These are phyloP conservation scores for Platycheirus rosarum DNA, from an alignment of 2,888 invertebrate species.

Conservation along the genomic window DNA sequence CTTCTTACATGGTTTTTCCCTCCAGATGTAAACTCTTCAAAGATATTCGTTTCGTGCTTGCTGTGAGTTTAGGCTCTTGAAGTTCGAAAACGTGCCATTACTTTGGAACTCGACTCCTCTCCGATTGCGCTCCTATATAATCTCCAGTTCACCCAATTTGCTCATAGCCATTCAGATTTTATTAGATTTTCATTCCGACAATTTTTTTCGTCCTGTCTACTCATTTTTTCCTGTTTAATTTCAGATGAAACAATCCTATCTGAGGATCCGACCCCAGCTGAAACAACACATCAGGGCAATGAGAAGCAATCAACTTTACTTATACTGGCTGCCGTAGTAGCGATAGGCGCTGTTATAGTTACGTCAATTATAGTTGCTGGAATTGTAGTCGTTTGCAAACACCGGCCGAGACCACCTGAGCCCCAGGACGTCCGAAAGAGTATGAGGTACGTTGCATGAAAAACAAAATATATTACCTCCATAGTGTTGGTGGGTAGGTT, in stretches of 20 bases:
- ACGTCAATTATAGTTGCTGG: constrained; percentile 83
- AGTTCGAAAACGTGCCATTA: constrained; percentile 63
- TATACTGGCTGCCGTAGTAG: constrained; percentile 82
- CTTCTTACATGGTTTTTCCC: constrained; percentile 23
- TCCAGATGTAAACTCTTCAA: constrained; percentile 46
- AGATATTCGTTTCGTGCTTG: constrained; percentile 27
- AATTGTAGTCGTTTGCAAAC: constrained; percentile 82
- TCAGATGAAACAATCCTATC: constrained; percentile 83
- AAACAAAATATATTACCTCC: constrained; percentile 48
- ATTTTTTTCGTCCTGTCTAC: constrained; percentile 27
- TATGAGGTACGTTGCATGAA: constrained; percentile 81
- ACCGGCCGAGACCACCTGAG: constrained; percentile 83
- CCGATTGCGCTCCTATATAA: constrained; percentile 59
- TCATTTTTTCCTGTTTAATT: constrained; percentile 56
- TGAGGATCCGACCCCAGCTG: constrained; percentile 83
- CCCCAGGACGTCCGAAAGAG: constrained; percentile 83
- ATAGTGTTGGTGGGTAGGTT: constrained; percentile 7
- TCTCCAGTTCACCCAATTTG: constrained; percentile 66
- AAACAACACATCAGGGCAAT: constrained; percentile 82
- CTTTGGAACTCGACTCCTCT: constrained; percentile 32
- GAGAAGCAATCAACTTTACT: constrained; percentile 82
- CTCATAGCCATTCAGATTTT: constrained; percentile 69
- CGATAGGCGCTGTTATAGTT: constrained; percentile 82
- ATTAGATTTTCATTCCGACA: constrained; percentile 66
- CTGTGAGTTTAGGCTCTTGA: constrained; percentile 44